A percentile compares a stretch with the other conserved stretches of the same genome.
Evolutionary conservation across 2,113 vertebrate species (phyloP).

Genomic region (Lichenostomus cassidix): DNA sequence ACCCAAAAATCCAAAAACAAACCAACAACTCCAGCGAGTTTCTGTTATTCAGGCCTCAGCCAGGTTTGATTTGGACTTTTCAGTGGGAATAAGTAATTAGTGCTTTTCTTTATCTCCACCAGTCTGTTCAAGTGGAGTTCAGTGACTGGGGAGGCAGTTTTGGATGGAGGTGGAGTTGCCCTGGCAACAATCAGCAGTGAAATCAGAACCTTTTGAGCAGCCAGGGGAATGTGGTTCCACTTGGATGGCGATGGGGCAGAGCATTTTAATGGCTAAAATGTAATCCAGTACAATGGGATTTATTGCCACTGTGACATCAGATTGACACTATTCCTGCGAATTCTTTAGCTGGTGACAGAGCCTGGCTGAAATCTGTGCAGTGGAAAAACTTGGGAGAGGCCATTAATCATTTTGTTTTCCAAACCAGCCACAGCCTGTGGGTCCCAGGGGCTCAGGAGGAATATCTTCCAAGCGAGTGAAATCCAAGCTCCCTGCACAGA

Average conservation of each 20-base stretch:
- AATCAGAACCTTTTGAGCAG: constrained; percentile 60
- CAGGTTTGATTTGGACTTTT: neutral
- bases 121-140: neutral
- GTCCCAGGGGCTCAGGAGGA: neutral
- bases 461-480: constrained; percentile 18
- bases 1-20: neutral
- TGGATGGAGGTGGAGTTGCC: constrained; percentile 48
- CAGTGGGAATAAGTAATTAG: neutral
- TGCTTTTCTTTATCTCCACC: neutral
- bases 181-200: constrained; percentile 55
- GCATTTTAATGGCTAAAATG: constrained; percentile 21
- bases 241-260: constrained; percentile 34
- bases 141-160: neutral
- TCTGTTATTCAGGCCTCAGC: neutral
- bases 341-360: constrained; percentile 1
- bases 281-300: constrained; percentile 43
- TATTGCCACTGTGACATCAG: constrained; percentile 29
- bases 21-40: neutral
- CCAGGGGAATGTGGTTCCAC: constrained; percentile 62
- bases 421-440: neutral
- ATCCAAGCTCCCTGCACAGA: constrained; percentile 15
- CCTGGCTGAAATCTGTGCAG: neutral
- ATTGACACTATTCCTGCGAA: constrained; percentile 15
- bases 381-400: constrained; percentile 17
- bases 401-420: constrained; percentile 41